Conservation (phyloP, 1,140 invertebrate species). For the Drosophila sechellia region DNA sequence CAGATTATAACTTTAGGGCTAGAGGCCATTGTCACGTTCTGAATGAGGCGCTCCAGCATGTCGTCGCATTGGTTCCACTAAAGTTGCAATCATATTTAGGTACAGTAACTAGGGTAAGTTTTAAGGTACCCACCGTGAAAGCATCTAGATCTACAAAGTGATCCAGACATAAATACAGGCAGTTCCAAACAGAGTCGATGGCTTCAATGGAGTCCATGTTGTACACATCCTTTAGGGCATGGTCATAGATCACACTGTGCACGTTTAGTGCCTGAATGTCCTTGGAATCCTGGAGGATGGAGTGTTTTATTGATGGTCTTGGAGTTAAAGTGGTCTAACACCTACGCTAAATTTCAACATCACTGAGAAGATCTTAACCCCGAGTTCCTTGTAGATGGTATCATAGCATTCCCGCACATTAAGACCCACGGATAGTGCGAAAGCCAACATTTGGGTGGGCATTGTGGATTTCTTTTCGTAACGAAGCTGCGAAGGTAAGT, state of each 20-base stretch:
- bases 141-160: constrained; percentile 52
- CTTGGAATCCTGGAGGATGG: constrained; percentile 19
- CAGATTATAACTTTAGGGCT: constrained; percentile 43
- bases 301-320: neutral
- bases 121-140: constrained; percentile 28
- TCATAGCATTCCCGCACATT: constrained; percentile 63
- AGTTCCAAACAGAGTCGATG: constrained; percentile 52
- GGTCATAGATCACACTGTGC: constrained; percentile 64
- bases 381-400: constrained; percentile 49
- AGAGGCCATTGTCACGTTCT: constrained; percentile 55
- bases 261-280: constrained; percentile 62
- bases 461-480: constrained; percentile 36
- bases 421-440: constrained; percentile 56
- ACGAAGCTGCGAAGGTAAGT: constrained; percentile 17
- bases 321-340: neutral
- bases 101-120: neutral
- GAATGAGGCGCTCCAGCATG: constrained; percentile 62
- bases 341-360: constrained; percentile 55
- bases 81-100: no score
- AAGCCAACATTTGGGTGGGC: constrained; percentile 44
- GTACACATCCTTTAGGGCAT: constrained; percentile 57
- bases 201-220: constrained; percentile 48
- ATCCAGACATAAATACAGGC: constrained; percentile 62
- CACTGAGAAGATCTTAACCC: constrained; percentile 49
- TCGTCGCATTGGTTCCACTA: constrained; percentile 75